Conservation (phyloP, 2,113 vertebrate species). For the Penelope pileata region DNA sequence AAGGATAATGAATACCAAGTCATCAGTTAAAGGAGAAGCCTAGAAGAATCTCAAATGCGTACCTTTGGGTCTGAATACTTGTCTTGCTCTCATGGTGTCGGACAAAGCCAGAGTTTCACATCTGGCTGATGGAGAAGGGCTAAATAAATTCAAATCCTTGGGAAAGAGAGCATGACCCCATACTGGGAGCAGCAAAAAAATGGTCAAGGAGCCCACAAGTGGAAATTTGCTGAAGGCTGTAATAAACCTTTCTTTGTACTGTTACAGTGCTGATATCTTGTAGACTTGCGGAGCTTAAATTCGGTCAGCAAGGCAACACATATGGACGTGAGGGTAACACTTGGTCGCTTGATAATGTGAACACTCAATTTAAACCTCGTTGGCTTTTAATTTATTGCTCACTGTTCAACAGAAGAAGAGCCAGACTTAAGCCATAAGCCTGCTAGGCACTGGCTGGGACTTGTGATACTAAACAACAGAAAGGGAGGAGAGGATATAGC, state of each 20-base stretch:
- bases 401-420: neutral
- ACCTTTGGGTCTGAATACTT: neutral
- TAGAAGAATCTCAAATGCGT: neutral
- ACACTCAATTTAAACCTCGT: neutral
- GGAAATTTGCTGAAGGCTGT: neutral
- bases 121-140: neutral
- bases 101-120: neutral
- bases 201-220: neutral
- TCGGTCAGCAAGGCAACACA: neutral
- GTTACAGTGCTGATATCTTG: neutral
- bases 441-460: neutral
- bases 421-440: neutral
- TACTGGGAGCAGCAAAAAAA: neutral
- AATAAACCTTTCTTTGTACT: neutral
- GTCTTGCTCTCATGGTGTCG: neutral
- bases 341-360: neutral
- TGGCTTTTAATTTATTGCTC: neutral
- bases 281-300: neutral
- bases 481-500: neutral
- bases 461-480: neutral
- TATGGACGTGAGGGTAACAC: neutral
- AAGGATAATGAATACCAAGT: neutral
- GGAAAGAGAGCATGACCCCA: neutral
- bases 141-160: neutral
- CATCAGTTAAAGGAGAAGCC: neutral